These are phyloP conservation scores for Hedya salicella DNA, from an alignment of 2,888 invertebrate genomes.

Conservation along the genomic window DNA sequence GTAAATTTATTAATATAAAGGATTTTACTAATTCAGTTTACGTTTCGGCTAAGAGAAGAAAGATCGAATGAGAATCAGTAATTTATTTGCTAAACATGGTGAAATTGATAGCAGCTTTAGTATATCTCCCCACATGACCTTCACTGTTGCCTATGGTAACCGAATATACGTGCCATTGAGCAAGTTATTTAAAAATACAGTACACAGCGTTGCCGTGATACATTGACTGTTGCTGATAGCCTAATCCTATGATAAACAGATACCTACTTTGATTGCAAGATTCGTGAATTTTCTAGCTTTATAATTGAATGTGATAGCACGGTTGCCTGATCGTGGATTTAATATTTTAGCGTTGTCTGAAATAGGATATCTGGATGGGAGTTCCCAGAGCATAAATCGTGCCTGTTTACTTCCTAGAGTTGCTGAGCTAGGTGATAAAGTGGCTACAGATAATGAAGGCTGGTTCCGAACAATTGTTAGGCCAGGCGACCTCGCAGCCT, in stretches of 20 bases:
- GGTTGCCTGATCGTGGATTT: not conserved
- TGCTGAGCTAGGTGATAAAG: constrained; percentile 45
- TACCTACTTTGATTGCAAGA: constrained; percentile 36
- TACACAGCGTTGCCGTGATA: constrained; percentile 48
- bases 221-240: constrained; percentile 24
- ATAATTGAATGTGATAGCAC: not conserved
- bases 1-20: too few relatives aligned
- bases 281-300: not conserved
- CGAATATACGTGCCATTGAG: constrained; percentile 53
- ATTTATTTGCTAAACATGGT: too few relatives aligned
- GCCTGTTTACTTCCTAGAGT: constrained; percentile 48
- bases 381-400: constrained; percentile 16
- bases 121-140: constrained; percentile 46
- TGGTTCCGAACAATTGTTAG: constrained; percentile 51
- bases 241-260: constrained; percentile 60
- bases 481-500: constrained; percentile 53
- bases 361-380: not conserved
- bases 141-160: constrained; percentile 41
- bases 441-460: constrained; percentile 38
- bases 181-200: constrained; percentile 53
- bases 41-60: too few relatives aligned
- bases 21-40: too few relatives aligned
- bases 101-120: constrained; percentile 38
- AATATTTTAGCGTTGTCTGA: constrained; percentile 1
- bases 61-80: too few relatives aligned